Conservation (phyloP, 2,888 invertebrate species). For the Leptopilina drosophilae region DNA sequence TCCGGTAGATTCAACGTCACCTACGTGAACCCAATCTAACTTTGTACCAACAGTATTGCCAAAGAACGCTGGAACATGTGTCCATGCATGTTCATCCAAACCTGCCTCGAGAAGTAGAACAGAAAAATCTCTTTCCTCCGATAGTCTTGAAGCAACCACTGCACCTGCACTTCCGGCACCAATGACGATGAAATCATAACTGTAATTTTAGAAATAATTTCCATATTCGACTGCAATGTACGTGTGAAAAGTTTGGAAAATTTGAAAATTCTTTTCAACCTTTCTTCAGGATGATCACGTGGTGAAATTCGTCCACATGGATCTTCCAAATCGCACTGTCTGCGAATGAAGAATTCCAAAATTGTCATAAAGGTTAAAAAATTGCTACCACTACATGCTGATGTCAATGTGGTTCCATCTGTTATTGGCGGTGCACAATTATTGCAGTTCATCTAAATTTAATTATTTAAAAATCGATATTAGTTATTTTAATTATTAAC, state of each 20-base stretch:
- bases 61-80: constrained; percentile 93
- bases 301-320: constrained; percentile 85
- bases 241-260: too few relatives aligned
- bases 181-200: constrained; percentile 79
- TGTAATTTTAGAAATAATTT: neutral
- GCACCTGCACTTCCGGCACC: constrained; percentile 77
- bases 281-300: constrained; percentile 69
- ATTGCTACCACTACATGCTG: constrained; percentile 89
- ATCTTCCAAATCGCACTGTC: constrained; percentile 92
- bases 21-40: constrained; percentile 92
- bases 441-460: constrained; percentile 79
- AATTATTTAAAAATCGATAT: too few relatives aligned
- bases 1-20: constrained; percentile 88
- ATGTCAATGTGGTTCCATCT: constrained; percentile 89
- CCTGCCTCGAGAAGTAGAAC: constrained; percentile 83
- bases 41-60: constrained; percentile 80
- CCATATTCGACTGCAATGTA: too few relatives aligned
- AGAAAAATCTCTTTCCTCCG: constrained; percentile 83
- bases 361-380: constrained; percentile 95
- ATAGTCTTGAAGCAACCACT: constrained; percentile 78
- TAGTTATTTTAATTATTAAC: too few relatives aligned
- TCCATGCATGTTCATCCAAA: constrained; percentile 81
- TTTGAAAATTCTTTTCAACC: constrained; percentile 53
- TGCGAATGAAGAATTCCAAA: constrained; percentile 89
- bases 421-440: constrained; percentile 89